Percentiles rank a stretch among this genome's conserved stretches.
phyloP scores from a whole-genome alignment of 2,888 invertebrate genomes.

The Abscondita cerata region DNA sequence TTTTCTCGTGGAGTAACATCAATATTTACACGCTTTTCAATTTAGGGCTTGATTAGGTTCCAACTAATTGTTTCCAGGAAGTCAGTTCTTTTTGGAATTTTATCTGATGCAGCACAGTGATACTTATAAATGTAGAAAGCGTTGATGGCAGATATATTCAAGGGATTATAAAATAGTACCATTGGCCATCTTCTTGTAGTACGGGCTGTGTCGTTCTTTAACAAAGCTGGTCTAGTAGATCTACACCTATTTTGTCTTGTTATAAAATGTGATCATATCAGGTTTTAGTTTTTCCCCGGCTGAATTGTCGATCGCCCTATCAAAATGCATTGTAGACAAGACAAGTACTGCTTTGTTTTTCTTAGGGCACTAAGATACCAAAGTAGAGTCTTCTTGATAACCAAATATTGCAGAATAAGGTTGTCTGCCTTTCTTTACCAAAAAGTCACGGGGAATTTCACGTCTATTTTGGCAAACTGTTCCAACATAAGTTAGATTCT shows the following conservation, averaged over 20 bases:
- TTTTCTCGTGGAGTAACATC: too few relatives aligned
- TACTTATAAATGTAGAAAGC: too few relatives aligned
- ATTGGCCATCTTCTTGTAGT: background rate
- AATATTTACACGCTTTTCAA: too few relatives aligned
- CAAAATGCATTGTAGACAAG: background rate
- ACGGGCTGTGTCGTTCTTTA: background rate
- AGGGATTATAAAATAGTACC: background rate
- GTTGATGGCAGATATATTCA: background rate
- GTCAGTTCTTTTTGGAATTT: too few relatives aligned
- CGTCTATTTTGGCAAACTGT: constrained; percentile 1
- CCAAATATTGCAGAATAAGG: background rate
- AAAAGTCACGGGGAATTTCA: constrained; percentile 1
- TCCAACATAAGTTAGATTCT: background rate
- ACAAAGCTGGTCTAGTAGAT: background rate
- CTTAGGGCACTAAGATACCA: background rate
- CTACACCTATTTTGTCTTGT: background rate
- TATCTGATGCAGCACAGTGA: too few relatives aligned
- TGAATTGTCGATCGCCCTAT: background rate
- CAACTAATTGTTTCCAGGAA: too few relatives aligned
- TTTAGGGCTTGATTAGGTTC: too few relatives aligned
- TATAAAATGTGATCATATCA: background rate
- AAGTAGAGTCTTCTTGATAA: background rate
- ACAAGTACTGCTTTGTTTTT: background rate
- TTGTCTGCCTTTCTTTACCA: background rate
- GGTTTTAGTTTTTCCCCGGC: background rate